Base-by-base conservation (phyloP, 2,113 vertebrate species). In the Excalfactoria chinensis region DNA sequence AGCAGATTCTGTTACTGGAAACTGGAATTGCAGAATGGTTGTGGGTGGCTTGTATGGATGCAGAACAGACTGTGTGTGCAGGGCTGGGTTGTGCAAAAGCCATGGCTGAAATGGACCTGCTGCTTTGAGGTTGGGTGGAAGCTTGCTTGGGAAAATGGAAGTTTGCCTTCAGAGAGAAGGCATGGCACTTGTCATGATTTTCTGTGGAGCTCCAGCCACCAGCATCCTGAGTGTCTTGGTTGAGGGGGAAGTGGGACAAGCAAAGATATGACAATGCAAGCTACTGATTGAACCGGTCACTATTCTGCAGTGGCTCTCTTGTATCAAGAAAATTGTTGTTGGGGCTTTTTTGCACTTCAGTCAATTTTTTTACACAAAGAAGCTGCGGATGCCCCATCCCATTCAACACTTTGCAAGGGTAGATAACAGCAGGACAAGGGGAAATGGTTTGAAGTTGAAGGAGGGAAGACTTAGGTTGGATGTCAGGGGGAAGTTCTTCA, bases 31-130 rank as follows among this genome's bases (percentile, higher is more conserved):
- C 26, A 9, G 78, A 41, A n/a, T 32, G 28, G 41, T 28, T 84
- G 44, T 17, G 53, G 18, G 56, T 34, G 56, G 7, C 7, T 55
- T 0, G 15, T 28, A 34, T 0, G 1, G 37, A 30, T 35, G n/a
- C 63, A 46, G 83, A 55, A 26, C 35, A 60, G 26, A 23, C 20
- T 25, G 51, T 13, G 35, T 13, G 4, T 1, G 13, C 26, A 49
- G 40, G 91, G 68, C 23, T 74, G 63, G 41, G 35, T 37, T 56
- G 84, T 55, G 59, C 32, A 75, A 77, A 77, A 8, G 44, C 13
- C 13, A 6, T 2, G 13, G 63, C 22, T 77, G 44, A 83, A 37
- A 37, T 20, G 11, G 72, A 8, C 34, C 34, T 25, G 40, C 11
- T 53, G 69, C 73, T 70, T 60, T 44, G 70, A 90, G 70, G 40